Evolutionary conservation across 2,888 invertebrate species (phyloP).

Genomic region (Meliscaeva auricollis): DNA sequence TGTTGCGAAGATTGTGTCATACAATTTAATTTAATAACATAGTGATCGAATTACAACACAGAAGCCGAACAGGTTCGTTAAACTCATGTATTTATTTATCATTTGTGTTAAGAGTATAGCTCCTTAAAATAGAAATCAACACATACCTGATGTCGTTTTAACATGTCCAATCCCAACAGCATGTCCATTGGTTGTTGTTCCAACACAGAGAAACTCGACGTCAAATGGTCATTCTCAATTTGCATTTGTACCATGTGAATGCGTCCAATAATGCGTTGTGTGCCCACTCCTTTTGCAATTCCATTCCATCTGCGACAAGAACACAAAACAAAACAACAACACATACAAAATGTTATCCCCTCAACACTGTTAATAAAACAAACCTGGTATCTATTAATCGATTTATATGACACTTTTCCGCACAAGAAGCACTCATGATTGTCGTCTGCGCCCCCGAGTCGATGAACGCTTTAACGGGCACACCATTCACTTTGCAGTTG

Average conservation of each 20-base stretch:
- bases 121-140: no score
- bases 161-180: conserved; percentile 98
- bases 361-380: conserved; percentile 10
- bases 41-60: no score
- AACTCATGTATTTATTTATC: no score
- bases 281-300: conserved; percentile 98
- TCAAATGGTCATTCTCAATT: conserved; percentile 96
- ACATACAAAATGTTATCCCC: background rate
- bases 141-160: conserved; percentile 95
- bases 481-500: conserved; percentile 98
- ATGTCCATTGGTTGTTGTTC: conserved; percentile 99
- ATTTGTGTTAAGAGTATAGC: no score
- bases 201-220: conserved; percentile 98
- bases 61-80: no score
- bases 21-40: no score
- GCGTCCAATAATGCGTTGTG: conserved; percentile 97
- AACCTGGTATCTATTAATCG: conserved; percentile 92
- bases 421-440: conserved; percentile 98
- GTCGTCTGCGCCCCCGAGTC: conserved; percentile 99
- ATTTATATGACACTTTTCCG: conserved; percentile 97
- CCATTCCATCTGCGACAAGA: conserved; percentile 91
- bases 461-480: conserved; percentile 98
- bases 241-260: conserved; percentile 99
- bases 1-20: no score
- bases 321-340: conserved; percentile 13